Base-by-base conservation (phyloP, 2,888 invertebrate species). In the Nemoura dubitans region DNA sequence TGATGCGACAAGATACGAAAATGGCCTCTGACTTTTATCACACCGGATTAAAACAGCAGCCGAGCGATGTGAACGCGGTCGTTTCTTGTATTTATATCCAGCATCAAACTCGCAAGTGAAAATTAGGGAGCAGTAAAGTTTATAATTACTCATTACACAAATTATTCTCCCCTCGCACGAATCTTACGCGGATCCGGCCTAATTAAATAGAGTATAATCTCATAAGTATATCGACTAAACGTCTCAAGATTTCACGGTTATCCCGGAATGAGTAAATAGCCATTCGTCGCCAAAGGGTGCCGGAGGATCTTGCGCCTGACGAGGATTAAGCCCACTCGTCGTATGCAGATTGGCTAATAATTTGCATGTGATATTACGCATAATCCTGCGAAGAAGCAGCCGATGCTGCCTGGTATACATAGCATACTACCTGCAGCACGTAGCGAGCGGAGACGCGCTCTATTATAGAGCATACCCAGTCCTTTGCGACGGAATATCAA, bases 161-260 rank as follows among this genome's bases (percentile, higher is more conserved):
- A 59, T 59, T 59, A 59, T 59, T 59, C 59, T 7, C 59, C 21
- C 59, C 59, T 59, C 59, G 59, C 59, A 10, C 10, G 59, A 59
- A 59, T 59, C 59, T 59, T 59, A 6, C 10, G 59, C 6, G 59
- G 16, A 10, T 7, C 59, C 14, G 36, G 59, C n/a, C n/a, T 59
- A 59, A 59, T 59, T 59, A 59, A 59, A 59, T 59, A 59, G 59
- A 59, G 59, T 21, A 10, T 36, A 59, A 59, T 59, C 59, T 59
- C 59, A 59, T 59, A 59, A 59, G 59, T 59, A 59, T 59, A 59
- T 59, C 59, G 59, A 59, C 16, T 59, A 59, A 59, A 59, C 59
- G 59, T 59, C 59, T 59, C 59, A 59, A 59, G 59, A 59, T 59
- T 59, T 59, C 59, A 59, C 59, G 59, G 59, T 59, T 59, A 59